Evolutionary conservation across 2,113 vertebrate genomes (phyloP).

Genomic region (Paramisgurnus dabryanus): DNA sequence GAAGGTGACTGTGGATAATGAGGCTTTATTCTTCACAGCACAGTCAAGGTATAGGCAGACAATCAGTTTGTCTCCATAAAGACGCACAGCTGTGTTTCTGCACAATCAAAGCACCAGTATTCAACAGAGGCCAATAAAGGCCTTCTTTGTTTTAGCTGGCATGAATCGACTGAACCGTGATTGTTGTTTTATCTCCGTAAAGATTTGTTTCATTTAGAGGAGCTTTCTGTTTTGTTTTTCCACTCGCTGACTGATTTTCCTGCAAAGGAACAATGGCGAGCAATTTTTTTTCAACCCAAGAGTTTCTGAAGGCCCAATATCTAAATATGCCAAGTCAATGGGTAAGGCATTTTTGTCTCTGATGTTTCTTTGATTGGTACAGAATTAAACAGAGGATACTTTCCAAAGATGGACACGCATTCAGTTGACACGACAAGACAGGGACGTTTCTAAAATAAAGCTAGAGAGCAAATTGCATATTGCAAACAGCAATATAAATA

Average conservation of each 20-base stretch:
- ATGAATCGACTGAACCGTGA: slow-evolving; percentile 47
- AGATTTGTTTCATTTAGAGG: slow-evolving; percentile 56
- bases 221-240: slow-evolving; percentile 61
- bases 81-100: slow-evolving; percentile 67
- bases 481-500: no score
- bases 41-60: slow-evolving; percentile 70
- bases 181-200: slow-evolving; percentile 67
- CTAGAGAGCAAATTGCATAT: no score
- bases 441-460: slow-evolving; percentile 3
- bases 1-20: slow-evolving; percentile 71
- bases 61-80: slow-evolving; percentile 70
- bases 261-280: slow-evolving; percentile 52
- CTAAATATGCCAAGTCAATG: slow-evolving; percentile 27
- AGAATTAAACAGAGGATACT: neutral
- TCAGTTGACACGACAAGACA: neutral
- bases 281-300: slow-evolving; percentile 38
- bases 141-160: slow-evolving; percentile 70
- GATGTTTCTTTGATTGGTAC: slow-evolving; percentile 20
- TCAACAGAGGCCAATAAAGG: slow-evolving; percentile 67
- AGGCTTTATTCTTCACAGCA: slow-evolving; percentile 66
- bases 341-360: neutral
- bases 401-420: neutral
- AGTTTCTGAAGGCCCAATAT: slow-evolving; percentile 35
- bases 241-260: slow-evolving; percentile 42
- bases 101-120: slow-evolving; percentile 69